phyloP scores from a whole-genome alignment of 2,888 invertebrate species.

The Drosophila fulvimacula region DNA sequence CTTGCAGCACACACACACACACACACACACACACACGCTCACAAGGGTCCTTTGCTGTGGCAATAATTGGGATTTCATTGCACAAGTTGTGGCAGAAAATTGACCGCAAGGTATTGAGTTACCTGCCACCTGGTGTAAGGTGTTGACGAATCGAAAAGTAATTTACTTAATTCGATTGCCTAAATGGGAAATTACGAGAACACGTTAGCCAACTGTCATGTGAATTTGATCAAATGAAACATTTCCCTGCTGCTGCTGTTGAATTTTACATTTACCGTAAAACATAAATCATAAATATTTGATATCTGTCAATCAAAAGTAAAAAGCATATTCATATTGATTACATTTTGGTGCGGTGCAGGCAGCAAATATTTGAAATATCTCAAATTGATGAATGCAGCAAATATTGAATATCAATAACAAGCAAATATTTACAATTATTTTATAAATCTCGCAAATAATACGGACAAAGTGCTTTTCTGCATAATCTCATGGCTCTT shows the following conservation, averaged over 20 bases:
- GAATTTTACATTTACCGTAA: neutral
- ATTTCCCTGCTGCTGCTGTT: neutral
- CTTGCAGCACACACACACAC: constrained; percentile 36
- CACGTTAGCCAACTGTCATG: neutral
- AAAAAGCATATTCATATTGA: neutral
- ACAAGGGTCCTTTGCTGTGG: constrained; percentile 19
- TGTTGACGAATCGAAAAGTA: constrained; percentile 25
- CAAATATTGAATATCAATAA: neutral
- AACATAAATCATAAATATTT: neutral
- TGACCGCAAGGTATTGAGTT: constrained; percentile 42
- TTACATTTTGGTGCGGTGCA: too few relatives aligned
- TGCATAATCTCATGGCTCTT: neutral
- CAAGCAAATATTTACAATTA: neutral
- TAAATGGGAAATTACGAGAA: constrained; percentile 1
- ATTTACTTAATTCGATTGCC: constrained; percentile 24
- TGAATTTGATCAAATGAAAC: constrained; percentile 3
- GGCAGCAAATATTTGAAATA: neutral
- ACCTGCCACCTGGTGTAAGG: constrained; percentile 29
- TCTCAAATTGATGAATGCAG: neutral
- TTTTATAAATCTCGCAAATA: neutral
- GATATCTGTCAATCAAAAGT: neutral
- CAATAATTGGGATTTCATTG: constrained; percentile 62
- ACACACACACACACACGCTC: constrained; percentile 28
- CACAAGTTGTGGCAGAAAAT: constrained; percentile 38
- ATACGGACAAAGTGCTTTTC: neutral